Evolutionary conservation across 2,888 invertebrate genomes (phyloP), one percentile per base, ranked within the genome.

Genomic region (Lampropteryx suffumata): DNA sequence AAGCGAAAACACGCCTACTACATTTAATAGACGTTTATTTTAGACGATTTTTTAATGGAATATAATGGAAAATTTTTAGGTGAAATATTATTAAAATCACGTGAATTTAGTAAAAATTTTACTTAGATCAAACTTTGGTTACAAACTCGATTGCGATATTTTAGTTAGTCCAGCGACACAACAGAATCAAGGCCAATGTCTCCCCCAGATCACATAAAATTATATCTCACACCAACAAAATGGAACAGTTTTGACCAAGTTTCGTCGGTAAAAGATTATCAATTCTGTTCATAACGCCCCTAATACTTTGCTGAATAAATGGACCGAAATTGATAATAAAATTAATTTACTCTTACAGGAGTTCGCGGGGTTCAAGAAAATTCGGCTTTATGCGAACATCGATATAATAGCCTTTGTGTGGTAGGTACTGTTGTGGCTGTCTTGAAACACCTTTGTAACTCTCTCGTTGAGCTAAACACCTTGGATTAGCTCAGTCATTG

Each of bases 271-370:
- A 49, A 48, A 61, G 50, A 58, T 64, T 61, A 62, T 57, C 60
- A 61, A 61, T 59, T 59, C 48, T 24, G 44, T 55, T 32, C 47
- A 58, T 45, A 60, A 64, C 53, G 45, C 45, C 55, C 49, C 44
- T 62, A 62, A 51, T 57, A 60, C 58, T 58, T 59, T 50, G 52
- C 60, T 57, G 56, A 57, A 56, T 59, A 63, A 65, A 63, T 62
- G 57, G 59, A 51, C 47, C 60, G 47, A 62, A 61, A 62, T 64
- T 64, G 62, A 64, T 64, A 62, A 61, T 62, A 62, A 65, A 62
- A 62, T 65, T 65, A 64, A 64, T 65, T 62, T 61, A 61, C 55
- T 63, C 53, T 54, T 44, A 53, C 57, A 48, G 52, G 52, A 56
- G 57, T 50, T 56, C 35, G 29, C 30, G 45, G 37, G 55, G 30